Base-by-base conservation (phyloP, 1,140 invertebrate genomes). In the Penaeus chinensis region DNA sequence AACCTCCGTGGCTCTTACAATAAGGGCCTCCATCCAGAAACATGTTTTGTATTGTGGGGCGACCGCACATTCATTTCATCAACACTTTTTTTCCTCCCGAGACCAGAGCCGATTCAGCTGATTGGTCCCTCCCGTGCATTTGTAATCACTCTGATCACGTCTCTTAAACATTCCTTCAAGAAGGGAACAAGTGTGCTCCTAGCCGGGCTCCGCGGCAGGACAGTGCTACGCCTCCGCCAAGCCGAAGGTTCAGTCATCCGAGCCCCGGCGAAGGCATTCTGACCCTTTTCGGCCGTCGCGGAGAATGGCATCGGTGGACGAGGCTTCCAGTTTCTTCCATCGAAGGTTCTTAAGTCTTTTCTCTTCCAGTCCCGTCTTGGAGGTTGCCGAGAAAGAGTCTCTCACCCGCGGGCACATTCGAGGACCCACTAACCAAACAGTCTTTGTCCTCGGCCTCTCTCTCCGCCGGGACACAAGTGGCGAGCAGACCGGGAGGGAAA, bases 111-210 rank as follows among this genome's bases (percentile, higher is more conserved):
- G 77, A 85, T 85, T 85, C 84, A 85, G 16, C 62, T 78, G 84
- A 85, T 85, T 85, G 84, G 84, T 42, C 74, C n/a, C 54, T 62
- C 65, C 13, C 32, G 60, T 61, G 37, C 32, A 54, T 85, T 85
- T 85, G 84, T 85, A 79, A 85, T 85, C 84, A 65, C 84, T 79
- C 84, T 77, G 79, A 78, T 85, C 74, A 78, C 84, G 84, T 79
- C 76, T 85, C 84, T 85, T 85, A 85, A 79, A 78, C 84, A 85
- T 85, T 85, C 84, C 84, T 85, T 78, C 76, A 79, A 85, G 84
- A 79, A 78, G 76, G 77, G 84, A 85, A 79, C 84, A 85, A 85
- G 84, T 85, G 84, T 83, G 81, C 81, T 83, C 60, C 66, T 42
- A 66, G 65, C 24, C 13, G 3, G 24, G 37, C 62, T 65, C 47